A percentile compares a stretch with the other conserved stretches of the same genome.
Conservation (phyloP, 1,140 invertebrate species). For the Polypedilum pembai region DNA sequence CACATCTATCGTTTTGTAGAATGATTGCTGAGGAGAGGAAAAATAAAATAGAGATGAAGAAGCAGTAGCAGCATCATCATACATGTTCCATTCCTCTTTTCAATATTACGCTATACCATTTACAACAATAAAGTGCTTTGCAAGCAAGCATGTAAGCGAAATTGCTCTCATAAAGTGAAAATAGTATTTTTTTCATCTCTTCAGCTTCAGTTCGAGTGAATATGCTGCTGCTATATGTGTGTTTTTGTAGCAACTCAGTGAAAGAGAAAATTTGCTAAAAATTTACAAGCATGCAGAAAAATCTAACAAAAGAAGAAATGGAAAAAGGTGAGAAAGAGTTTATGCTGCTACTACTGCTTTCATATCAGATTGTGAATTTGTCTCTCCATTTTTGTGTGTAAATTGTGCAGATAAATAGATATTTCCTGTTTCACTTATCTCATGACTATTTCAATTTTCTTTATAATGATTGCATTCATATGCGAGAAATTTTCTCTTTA, state of each 20-base stretch:
- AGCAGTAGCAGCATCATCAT: neutral
- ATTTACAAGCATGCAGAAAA: neutral
- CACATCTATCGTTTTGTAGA: neutral
- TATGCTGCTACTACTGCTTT: neutral
- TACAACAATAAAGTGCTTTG: constrained; percentile 18
- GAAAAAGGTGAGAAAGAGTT: neutral
- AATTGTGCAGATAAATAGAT: too few species aligned
- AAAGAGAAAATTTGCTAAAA: constrained; percentile 6
- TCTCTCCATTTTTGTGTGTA: too few species aligned
- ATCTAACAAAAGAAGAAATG: neutral
- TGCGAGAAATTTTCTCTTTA: too few species aligned
- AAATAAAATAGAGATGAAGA: neutral
- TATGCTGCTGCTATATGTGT: too few species aligned
- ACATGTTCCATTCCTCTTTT: neutral
- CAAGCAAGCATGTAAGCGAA: neutral
- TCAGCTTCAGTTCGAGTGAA: neutral
- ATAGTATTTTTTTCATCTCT: neutral
- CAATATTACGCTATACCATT: neutral
- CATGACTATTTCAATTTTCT: too few species aligned
- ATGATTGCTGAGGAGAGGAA: neutral
- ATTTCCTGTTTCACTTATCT: too few species aligned
- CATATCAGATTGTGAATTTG: too few species aligned
- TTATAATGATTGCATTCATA: too few species aligned
- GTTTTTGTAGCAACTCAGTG: neutral
- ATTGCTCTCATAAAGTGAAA: constrained; percentile 18